These are phyloP conservation scores for Galeruca laticollis DNA, from an alignment of 2,888 invertebrate species.

Conservation along the genomic window DNA sequence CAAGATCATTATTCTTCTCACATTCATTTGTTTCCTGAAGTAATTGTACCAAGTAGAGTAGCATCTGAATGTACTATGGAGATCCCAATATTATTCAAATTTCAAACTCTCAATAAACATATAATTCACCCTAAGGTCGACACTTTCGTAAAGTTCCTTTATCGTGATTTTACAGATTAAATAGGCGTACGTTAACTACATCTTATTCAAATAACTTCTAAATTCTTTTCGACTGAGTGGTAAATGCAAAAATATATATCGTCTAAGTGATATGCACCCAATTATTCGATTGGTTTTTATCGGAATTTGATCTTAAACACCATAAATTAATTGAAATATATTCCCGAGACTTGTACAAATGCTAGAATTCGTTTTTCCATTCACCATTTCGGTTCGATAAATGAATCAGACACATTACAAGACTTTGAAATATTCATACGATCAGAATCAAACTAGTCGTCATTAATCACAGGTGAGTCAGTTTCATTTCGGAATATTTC, in stretches of 20 bases:
- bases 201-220: no score
- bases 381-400: slow-evolving; percentile 27
- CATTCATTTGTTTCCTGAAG: no score
- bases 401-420: slow-evolving; percentile 35
- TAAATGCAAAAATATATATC: background rate
- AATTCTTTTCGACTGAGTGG: no score
- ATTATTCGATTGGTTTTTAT: slow-evolving; percentile 6
- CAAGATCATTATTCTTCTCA: no score
- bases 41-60: no score
- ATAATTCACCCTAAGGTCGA: no score
- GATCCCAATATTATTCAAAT: no score
- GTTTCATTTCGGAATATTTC: slow-evolving; percentile 23
- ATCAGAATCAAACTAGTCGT: slow-evolving; percentile 29
- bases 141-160: no score
- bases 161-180: no score
- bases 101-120: no score
- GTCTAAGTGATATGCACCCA: background rate
- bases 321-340: slow-evolving; percentile 37
- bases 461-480: slow-evolving; percentile 36
- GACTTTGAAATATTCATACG: slow-evolving; percentile 36
- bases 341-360: slow-evolving; percentile 34
- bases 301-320: slow-evolving; percentile 24
- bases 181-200: no score
- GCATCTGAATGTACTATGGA: no score
- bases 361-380: slow-evolving; percentile 31